A percentile compares a stretch with the other conserved stretches of the same genome.
These are phyloP conservation scores for Falco peregrinus DNA, from an alignment of 2,797 vertebrate species.

Conservation along the genomic window DNA sequence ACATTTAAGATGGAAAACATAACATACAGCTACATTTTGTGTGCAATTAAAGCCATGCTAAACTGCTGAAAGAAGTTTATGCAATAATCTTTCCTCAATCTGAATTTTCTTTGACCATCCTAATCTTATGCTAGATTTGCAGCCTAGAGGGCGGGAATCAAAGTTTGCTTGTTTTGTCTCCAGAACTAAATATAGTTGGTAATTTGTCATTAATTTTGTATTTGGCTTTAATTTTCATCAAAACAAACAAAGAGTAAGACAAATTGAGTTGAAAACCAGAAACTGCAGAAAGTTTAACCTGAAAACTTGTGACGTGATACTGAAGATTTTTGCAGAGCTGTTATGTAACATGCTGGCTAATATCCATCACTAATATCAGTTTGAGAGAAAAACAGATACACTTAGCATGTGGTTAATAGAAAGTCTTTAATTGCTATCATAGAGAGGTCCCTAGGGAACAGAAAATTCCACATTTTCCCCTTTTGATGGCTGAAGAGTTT, in stretches of 20 bases:
- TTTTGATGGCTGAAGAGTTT: neutral
- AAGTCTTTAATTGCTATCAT: neutral
- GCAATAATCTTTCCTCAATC: neutral
- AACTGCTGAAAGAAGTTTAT: neutral
- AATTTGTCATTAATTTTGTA: neutral
- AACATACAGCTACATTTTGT: neutral
- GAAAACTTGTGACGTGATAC: neutral
- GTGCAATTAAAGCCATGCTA: neutral
- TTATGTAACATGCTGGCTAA: neutral
- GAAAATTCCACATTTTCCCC: neutral
- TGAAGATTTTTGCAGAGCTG: neutral
- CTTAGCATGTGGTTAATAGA: neutral
- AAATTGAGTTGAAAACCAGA: neutral
- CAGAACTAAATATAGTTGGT: neutral
- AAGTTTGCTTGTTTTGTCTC: neutral
- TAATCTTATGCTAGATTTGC: neutral
- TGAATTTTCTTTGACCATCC: neutral
- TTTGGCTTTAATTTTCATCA: neutral
- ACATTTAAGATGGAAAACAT: neutral
- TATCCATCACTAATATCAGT: neutral
- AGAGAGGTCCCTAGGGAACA: neutral
- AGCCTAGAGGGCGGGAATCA: neutral
- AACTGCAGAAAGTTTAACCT: neutral
- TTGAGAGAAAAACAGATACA: neutral
- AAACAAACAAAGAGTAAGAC: neutral